These are phyloP conservation scores for Acleris cristana DNA, from an alignment of 2,888 invertebrate species.

Conservation along the genomic window DNA sequence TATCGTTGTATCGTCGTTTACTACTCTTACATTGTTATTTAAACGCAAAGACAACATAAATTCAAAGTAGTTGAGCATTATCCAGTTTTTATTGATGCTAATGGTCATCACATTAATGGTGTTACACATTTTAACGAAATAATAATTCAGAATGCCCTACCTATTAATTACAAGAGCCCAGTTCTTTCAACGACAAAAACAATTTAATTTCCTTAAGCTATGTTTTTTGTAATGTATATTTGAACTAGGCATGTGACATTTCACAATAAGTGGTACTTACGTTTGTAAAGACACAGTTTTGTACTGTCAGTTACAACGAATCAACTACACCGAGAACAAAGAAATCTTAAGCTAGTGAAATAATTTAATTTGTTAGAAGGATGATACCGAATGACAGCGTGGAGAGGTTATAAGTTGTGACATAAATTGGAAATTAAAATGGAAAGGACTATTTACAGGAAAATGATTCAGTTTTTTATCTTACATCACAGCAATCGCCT, in stretches of 20 bases:
- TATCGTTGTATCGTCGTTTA: constrained; percentile 1
- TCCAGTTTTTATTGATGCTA: constrained; percentile 4
- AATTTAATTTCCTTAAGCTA: constrained; percentile 2
- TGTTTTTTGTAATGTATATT: constrained; percentile 17
- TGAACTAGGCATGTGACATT: constrained; percentile 17
- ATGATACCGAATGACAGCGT: constrained; percentile 19
- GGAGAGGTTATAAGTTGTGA: constrained; percentile 1
- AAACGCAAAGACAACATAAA: neutral
- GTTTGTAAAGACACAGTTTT: constrained; percentile 37
- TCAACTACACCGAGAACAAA: constrained; percentile 16
- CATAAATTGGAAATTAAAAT: neutral
- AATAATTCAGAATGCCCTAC: neutral
- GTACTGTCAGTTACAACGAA: constrained; percentile 34
- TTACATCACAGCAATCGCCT: constrained; percentile 82
- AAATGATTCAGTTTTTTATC: constrained; percentile 56
- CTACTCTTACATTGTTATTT: neutral
- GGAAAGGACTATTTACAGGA: constrained; percentile 51
- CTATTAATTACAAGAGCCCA: neutral
- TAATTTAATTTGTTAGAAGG: constrained; percentile 34
- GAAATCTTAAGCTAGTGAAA: constrained; percentile 25
- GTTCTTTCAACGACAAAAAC: neutral
- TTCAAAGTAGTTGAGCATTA: constrained; percentile 16
- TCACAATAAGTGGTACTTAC: constrained; percentile 26
- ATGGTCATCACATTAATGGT: constrained; percentile 8
- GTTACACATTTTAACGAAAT: neutral